Evolutionary conservation across 2,113 vertebrate species (phyloP).

Genomic region (Scophthalmus maximus): DNA sequence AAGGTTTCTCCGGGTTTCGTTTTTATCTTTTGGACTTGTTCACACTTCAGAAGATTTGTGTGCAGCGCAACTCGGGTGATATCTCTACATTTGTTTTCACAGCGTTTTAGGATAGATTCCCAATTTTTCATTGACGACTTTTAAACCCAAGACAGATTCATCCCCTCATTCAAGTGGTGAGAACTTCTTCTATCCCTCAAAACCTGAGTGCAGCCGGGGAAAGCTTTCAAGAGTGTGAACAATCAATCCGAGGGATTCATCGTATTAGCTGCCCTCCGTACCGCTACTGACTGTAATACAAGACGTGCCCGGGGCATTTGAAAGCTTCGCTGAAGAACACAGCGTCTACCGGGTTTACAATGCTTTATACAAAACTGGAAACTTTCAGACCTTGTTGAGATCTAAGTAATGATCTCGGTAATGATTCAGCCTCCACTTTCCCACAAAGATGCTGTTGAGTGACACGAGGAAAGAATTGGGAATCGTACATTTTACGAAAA

Average conservation of each 20-base stretch:
- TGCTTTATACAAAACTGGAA: neutral
- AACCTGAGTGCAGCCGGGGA: neutral
- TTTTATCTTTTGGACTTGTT: too few species aligned
- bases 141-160: neutral
- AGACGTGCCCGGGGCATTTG: neutral
- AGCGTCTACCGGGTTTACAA: neutral
- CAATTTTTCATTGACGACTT: neutral
- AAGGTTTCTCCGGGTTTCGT: too few species aligned
- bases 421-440: neutral
- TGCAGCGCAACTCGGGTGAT: too few species aligned
- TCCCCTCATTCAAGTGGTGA: neutral
- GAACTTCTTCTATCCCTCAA: neutral
- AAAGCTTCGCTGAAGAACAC: neutral
- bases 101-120: neutral
- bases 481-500: conserved; percentile 2
- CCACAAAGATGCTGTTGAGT: neutral
- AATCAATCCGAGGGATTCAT: neutral
- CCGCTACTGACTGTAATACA: neutral
- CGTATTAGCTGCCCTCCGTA: neutral
- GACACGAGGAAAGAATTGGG: conserved; percentile 3
- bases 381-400: neutral
- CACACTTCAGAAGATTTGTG: too few species aligned
- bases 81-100: neutral
- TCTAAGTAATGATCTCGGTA: neutral
- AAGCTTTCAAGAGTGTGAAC: conserved; percentile 1